phyloP scores from a whole-genome alignment of 2,113 vertebrate genomes.

The Catharus bicknelli region DNA sequence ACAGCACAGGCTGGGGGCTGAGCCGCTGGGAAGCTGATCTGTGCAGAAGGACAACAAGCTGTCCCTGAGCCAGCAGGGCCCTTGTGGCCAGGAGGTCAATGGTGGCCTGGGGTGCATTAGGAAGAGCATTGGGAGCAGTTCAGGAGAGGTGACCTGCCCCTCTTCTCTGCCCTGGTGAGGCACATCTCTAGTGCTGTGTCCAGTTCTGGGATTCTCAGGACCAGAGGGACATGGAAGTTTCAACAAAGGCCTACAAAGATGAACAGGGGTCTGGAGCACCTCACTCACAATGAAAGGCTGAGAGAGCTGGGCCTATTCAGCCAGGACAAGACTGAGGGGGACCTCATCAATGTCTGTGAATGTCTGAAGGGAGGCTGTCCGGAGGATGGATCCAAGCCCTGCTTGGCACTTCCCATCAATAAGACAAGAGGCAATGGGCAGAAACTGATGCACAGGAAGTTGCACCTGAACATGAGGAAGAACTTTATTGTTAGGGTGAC shows the following conservation, averaged over 20 bases:
- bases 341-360: accelerated
- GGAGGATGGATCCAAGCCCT: neutral
- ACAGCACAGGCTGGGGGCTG: neutral
- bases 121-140: neutral
- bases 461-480: neutral
- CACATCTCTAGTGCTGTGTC: neutral
- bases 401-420: neutral
- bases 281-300: neutral
- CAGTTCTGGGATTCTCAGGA: neutral
- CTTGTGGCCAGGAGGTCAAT: neutral
- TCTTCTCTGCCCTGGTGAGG: neutral
- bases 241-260: too few relatives aligned
- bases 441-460: neutral
- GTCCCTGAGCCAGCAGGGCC: neutral
- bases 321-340: neutral
- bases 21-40: neutral
- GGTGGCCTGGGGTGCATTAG: neutral
- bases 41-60: neutral
- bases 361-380: neutral
- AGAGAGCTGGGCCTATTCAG: neutral
- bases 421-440: neutral
- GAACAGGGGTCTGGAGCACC: neutral
- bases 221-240: neutral
- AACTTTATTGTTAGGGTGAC: neutral
- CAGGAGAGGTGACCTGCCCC: neutral